Evolutionary conservation across 2,888 invertebrate genomes (phyloP).

Genomic region (Oxycera nigricornis): DNA sequence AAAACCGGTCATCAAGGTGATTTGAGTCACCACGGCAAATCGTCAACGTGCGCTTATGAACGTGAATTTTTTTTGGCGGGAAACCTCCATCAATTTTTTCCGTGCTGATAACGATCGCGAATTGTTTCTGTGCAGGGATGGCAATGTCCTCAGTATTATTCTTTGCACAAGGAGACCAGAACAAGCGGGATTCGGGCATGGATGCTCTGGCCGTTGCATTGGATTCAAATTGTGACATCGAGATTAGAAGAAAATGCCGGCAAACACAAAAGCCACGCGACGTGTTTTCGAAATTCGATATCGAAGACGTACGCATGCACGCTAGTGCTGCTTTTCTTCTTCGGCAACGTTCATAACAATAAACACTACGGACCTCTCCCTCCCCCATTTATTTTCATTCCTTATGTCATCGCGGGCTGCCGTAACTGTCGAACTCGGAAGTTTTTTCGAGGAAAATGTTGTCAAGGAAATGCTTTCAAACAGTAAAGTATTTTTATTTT

Average conservation of each 20-base stretch:
- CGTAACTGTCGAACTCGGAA: too few relatives aligned
- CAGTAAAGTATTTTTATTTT: too few relatives aligned
- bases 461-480: too few relatives aligned
- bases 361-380: neutral
- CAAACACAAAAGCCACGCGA: neutral
- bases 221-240: neutral
- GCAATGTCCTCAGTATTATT: too few relatives aligned
- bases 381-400: neutral
- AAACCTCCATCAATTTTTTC: neutral
- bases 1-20: too few relatives aligned
- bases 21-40: too few relatives aligned
- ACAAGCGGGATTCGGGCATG: neutral
- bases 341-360: neutral
- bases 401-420: neutral
- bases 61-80: neutral
- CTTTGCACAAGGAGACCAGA: neutral
- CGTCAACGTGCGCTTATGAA: too few relatives aligned
- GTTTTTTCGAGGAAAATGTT: too few relatives aligned
- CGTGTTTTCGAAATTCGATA: neutral
- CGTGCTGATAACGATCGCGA: neutral
- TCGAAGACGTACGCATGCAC: neutral
- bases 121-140: too few relatives aligned
- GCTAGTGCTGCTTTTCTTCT: neutral
- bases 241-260: constrained; percentile 9
- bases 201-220: neutral